Base-by-base conservation (phyloP, 2,888 invertebrate genomes). In the Falcaria lacertinaria region DNA sequence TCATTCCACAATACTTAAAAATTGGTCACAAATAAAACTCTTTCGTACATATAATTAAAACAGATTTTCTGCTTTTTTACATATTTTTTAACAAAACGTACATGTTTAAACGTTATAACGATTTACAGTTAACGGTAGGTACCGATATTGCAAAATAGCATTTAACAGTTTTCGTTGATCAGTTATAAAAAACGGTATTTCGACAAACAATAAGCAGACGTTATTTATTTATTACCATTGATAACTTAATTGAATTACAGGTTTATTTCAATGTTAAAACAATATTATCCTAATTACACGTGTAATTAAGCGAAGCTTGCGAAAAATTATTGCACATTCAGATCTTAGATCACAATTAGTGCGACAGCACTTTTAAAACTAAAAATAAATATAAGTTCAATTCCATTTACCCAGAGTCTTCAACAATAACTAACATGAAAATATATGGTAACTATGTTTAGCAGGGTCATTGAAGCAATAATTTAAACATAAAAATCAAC, bases 301-400 rank as follows among this genome's bases (percentile, higher is more conserved):
- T 11, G 3, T 11, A 28, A 11, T 11, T 11, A 28, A 28, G 28
- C 56, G 50, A 72, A 74, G 74, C 74, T 60, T 59, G 64, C 66
- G 66, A 63, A 50, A 55, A 57, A 58, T 63, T 70, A 73, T 74
- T 76, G 74, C 75, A 76, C 72, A 61, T 64, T 57, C 41, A 46
- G 54, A 57, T 52, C 52, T 62, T 53, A 74, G 69, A 79, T 76
- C 74, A 78, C 74, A 70, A 54, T 61, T 60, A 59, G 74, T 69
- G 74, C 69, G 57, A 54, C 58, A 68, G 70, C 76, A 77, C 78
- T 61, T 63, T 53, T 52, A 63, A 63, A 63, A 56, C 42, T 45
- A 42, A 45, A 43, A 44, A 25, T 50, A 65, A 61, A 60, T 64
- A 57, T 48, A 40, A 42, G 5, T 41, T 54, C 48, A 54, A 54